Base-by-base conservation (phyloP, 2,113 vertebrate genomes). In the Poecilia latipinna region DNA sequence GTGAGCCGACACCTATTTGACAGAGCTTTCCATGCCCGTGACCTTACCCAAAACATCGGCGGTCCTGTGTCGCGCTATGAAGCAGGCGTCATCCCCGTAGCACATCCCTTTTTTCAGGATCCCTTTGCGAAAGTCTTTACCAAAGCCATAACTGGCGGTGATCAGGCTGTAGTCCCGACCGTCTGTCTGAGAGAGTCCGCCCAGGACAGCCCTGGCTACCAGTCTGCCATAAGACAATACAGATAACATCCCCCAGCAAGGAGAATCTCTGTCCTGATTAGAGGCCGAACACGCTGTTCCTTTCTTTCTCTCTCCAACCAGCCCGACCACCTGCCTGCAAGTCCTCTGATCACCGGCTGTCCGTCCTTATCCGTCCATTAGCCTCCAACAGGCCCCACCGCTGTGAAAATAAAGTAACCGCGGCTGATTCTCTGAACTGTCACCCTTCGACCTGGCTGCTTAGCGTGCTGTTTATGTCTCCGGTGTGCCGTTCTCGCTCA, bases 111-210 rank as follows among this genome's bases (percentile, higher is more conserved):
- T 99, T 95, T 99, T 99, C 51, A 99, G 93, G 91, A 99, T 98
- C 89, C 97, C 97, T 90, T 98, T 98, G n/a, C 97, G 96, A 93
- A 98, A 98, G 94, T 99, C 97, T 90, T 99, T 99, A n/a, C 97
- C 98, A 77, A 98, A 99, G 79, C 98, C 98, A 92, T 95, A 99
- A 83, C 97, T 98, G 70, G 98, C 98, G 13, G 96, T 97, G 90
- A 99, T 94, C 85, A 99, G 93, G 83, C 96, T 97, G 91, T 98
- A 99, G 91, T 99, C 98, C 78, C 96, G 96, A 80, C 95, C 93
- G 89, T 99, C 97, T 0, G 97, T 97, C 92, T 98, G 97, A 79
- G 97, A 97, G 26, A 99, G 97, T 92, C 98, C 96, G 51, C 98
- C 97, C 79, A 99, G 96, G 86, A 98, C 97, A 69, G 98, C 98